These are phyloP conservation scores for Eidolon dupreanum DNA, from an alignment of 2,797 vertebrate genomes.

Conservation along the genomic window DNA sequence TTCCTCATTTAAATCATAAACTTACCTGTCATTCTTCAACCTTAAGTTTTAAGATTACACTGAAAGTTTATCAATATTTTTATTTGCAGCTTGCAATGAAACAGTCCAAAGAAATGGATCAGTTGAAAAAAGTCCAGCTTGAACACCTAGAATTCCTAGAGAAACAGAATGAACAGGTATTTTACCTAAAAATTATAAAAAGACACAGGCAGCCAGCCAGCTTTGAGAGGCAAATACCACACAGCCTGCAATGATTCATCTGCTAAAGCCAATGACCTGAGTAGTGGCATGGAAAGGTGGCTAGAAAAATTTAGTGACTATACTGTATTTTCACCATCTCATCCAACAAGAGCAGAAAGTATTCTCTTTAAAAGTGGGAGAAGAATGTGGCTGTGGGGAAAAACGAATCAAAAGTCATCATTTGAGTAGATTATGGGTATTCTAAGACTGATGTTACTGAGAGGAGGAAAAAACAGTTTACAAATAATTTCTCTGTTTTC, in stretches of 20 bases:
- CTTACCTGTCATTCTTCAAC: not conserved
- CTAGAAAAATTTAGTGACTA: not conserved
- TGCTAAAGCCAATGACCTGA: not conserved
- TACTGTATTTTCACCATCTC: not conserved
- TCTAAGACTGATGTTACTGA: not conserved
- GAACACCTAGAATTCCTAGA: constrained; percentile 97
- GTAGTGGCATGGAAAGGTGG: not conserved
- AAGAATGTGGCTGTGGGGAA: not conserved
- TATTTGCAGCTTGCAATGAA: constrained; percentile 95
- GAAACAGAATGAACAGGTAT: constrained; percentile 99
- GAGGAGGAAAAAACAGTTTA: not conserved
- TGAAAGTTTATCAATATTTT: not conserved
- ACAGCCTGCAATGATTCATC: not conserved
- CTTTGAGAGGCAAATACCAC: fast-evolving
- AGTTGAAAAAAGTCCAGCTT: constrained; percentile 95
- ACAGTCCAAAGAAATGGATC: constrained; percentile 98
- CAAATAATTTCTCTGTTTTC: constrained; percentile 13
- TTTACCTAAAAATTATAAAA: constrained; percentile 61
- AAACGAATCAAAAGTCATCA: not conserved
- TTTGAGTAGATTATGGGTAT: not conserved
- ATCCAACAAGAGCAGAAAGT: not conserved
- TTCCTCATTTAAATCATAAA: not conserved
- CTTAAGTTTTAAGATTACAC: not conserved
- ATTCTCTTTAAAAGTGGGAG: not conserved
- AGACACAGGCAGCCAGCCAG: not conserved